Evolutionary conservation across 2,797 vertebrate genomes (phyloP), one percentile per base, ranked within the genome.

Genomic region (Tauraco hartlaubi): DNA sequence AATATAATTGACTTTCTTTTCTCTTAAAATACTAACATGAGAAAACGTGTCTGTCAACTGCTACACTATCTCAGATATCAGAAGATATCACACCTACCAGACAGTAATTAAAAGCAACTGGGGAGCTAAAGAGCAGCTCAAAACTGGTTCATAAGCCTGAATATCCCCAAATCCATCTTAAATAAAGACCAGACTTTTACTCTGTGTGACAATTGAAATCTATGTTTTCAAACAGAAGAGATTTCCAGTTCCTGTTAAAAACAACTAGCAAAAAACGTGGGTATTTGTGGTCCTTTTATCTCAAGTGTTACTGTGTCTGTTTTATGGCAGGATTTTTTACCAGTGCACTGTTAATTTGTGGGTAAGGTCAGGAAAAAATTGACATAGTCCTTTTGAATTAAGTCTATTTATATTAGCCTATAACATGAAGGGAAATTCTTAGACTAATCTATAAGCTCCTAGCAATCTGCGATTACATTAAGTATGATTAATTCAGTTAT

Each of bases 401-500:
- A 62, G 23, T 73, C 39, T 85, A 52, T 87, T 92, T 79, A 29
- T 85, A 79, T 85, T 76, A 87, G 21, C 56, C 71, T 77, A 11
- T 77, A 87, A 73, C 39, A 67, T 2, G 21, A 82, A 49, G 29
- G 12, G 18, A 89, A 79, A 66, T 67, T 81, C 49, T 76, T 69
- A 74, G 63, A 15, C 20, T 88, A 63, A 85, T 90, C 72, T 77
- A 68, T 51, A 75, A 61, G 12, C 33, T 82, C 17, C 41, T 48
- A 71, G 56, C 37, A 49, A 93, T 91, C 41, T 93, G 9, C 37
- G 81, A 12, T 78, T 82, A 80, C 17, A 74, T 37, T 75, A 86
- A 93, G 23, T 46, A 56, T 84, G 73, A 94, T 86, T 86, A 86
- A 91, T 92, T 87, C 39, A 44, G 66, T 88, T 94, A 71, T 83